A percentile compares a stretch with the other conserved stretches of the same genome.
phyloP scores from a whole-genome alignment of 2,113 vertebrate species.

The Nycticebus coucang region DNA sequence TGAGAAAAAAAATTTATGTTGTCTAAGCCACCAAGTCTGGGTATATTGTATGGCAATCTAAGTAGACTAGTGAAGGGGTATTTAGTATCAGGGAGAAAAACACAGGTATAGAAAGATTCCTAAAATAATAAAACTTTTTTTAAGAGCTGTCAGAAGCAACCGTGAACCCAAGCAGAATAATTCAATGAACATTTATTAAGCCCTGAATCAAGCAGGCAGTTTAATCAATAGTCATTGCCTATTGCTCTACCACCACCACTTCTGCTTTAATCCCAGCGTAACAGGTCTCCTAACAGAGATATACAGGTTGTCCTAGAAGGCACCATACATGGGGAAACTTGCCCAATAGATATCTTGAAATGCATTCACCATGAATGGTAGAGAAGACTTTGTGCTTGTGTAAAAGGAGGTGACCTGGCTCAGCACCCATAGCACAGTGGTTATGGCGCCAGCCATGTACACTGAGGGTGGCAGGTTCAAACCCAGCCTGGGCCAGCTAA shows the following conservation, averaged over 20 bases:
- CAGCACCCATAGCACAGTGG: too few species aligned
- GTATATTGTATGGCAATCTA: neutral
- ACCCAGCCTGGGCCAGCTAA: too few species aligned
- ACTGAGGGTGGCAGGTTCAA: too few species aligned
- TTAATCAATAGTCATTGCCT: neutral
- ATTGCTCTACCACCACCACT: neutral
- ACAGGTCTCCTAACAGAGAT: neutral
- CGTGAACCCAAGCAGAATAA: neutral
- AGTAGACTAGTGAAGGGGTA: neutral
- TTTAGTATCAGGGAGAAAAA: neutral
- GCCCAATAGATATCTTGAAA: too few species aligned
- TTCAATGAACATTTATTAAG: slow-evolving; percentile 28
- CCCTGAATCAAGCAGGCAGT: neutral
- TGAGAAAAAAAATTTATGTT: slow-evolving; percentile 5
- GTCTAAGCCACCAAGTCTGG: neutral
- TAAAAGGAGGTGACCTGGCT: too few species aligned
- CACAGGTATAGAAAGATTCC: neutral
- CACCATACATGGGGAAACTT: too few species aligned
- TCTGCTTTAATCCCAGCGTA: neutral
- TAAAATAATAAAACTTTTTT: neutral
- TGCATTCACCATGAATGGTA: too few species aligned
- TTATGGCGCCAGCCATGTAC: too few species aligned
- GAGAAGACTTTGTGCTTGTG: too few species aligned
- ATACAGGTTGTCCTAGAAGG: too few species aligned
- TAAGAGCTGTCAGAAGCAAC: neutral